phyloP scores from a whole-genome alignment of 2,113 vertebrate species.

The Chrysochloris asiatica region DNA sequence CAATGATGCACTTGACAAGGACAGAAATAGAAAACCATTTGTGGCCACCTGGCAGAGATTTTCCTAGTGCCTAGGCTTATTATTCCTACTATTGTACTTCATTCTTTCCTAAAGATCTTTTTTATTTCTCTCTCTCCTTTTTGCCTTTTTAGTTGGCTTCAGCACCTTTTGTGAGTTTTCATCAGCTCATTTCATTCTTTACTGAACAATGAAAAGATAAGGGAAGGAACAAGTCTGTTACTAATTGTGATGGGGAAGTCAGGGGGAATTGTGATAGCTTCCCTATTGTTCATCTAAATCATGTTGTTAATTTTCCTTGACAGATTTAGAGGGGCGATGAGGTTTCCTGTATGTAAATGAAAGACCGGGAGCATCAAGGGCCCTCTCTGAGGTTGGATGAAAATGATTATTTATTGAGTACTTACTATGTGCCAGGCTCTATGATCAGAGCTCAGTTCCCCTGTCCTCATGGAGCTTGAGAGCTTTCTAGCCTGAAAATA shows the following conservation, averaged over 20 bases:
- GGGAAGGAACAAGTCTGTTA: not conserved
- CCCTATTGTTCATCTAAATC: slow-evolving; percentile 17
- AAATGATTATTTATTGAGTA: not conserved
- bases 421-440: not conserved
- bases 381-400: not conserved
- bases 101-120: slow-evolving; percentile 58
- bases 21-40: slow-evolving; percentile 72
- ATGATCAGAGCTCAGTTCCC: not conserved
- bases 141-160: slow-evolving; percentile 59
- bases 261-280: not conserved
- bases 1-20: slow-evolving; percentile 51
- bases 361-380: not conserved
- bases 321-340: not conserved
- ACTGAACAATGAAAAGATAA: slow-evolving; percentile 49
- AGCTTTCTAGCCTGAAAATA: not conserved
- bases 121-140: not conserved
- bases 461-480: not conserved
- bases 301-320: slow-evolving; percentile 14
- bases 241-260: slow-evolving; percentile 12
- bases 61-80: slow-evolving; percentile 60
- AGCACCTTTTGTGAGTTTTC: slow-evolving; percentile 59
- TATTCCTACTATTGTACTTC: slow-evolving; percentile 54
- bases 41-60: slow-evolving; percentile 62
- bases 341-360: slow-evolving; percentile 4
- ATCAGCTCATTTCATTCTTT: slow-evolving; percentile 63